Evolutionary conservation across 2,113 vertebrate species (phyloP).

Genomic region (Paramisgurnus dabryanus): DNA sequence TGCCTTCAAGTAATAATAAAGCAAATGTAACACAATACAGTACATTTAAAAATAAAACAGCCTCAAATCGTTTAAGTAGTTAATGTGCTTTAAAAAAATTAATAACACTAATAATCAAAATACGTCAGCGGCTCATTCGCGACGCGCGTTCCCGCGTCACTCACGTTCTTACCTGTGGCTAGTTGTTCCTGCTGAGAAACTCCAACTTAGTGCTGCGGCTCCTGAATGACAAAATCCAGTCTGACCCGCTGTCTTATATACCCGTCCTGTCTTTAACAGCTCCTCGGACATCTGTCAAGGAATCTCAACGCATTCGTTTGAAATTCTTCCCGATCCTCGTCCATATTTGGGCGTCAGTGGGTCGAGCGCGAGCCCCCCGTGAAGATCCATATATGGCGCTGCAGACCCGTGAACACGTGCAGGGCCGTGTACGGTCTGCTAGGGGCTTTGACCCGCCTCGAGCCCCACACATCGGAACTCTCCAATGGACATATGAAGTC

Average conservation of each 20-base stretch:
- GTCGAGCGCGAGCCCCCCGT: conserved; percentile 55
- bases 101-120: too few species aligned
- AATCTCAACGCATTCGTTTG: conserved; percentile 62
- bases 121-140: not conserved
- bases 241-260: conserved; percentile 73
- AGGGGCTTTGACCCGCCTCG: conserved; percentile 32
- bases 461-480: not conserved
- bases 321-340: conserved; percentile 68
- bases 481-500: not conserved
- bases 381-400: conserved; percentile 84
- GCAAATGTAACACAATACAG: too few species aligned
- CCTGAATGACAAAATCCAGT: conserved; percentile 50
- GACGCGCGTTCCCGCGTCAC: not conserved
- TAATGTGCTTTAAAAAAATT: too few species aligned
- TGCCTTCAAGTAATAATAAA: too few species aligned
- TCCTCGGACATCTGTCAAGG: conserved; percentile 45
- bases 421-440: conserved; percentile 86
- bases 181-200: conserved; percentile 53
- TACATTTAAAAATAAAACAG: too few species aligned
- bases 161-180: conserved; percentile 60
- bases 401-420: conserved; percentile 71
- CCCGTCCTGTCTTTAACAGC: conserved; percentile 19
- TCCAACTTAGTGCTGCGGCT: conserved; percentile 53
- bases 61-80: too few species aligned
- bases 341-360: conserved; percentile 88